phyloP scores from a whole-genome alignment of 2,113 vertebrate genomes.

The Protobothrops flavoviridis region DNA sequence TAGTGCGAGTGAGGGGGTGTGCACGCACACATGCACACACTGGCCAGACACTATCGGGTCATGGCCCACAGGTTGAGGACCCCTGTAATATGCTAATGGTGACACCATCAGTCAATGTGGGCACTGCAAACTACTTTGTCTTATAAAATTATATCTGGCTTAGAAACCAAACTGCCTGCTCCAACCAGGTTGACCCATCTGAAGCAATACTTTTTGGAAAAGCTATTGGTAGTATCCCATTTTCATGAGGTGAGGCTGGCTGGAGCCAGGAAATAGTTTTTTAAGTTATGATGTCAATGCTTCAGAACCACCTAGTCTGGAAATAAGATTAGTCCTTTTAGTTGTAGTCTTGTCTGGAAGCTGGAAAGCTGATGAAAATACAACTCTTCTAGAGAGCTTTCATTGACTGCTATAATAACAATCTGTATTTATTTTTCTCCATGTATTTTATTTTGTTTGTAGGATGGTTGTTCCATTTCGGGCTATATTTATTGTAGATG shows the following conservation, averaged over 20 bases:
- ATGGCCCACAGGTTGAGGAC: too few species aligned
- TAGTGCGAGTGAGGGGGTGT: too few species aligned
- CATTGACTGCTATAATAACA: background rate
- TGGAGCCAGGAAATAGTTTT: background rate
- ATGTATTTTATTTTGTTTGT: background rate
- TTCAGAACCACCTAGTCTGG: background rate
- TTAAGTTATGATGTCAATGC: background rate
- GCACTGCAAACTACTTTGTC: background rate
- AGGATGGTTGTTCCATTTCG: background rate
- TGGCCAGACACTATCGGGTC: too few species aligned
- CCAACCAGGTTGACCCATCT: background rate
- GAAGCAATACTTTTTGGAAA: background rate
- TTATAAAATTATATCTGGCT: background rate
- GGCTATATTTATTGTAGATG: background rate
- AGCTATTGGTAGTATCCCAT: background rate
- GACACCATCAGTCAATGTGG: too few species aligned
- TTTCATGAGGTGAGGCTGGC: background rate
- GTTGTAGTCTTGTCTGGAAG: background rate
- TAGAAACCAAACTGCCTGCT: background rate
- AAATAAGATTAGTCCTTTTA: background rate
- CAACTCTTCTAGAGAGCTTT: background rate
- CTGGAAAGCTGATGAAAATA: background rate
- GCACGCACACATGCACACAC: too few species aligned
- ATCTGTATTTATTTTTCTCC: background rate
- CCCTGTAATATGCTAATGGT: too few species aligned